Base-by-base conservation (phyloP, 2,113 vertebrate species). In the Menidia beryllina region DNA sequence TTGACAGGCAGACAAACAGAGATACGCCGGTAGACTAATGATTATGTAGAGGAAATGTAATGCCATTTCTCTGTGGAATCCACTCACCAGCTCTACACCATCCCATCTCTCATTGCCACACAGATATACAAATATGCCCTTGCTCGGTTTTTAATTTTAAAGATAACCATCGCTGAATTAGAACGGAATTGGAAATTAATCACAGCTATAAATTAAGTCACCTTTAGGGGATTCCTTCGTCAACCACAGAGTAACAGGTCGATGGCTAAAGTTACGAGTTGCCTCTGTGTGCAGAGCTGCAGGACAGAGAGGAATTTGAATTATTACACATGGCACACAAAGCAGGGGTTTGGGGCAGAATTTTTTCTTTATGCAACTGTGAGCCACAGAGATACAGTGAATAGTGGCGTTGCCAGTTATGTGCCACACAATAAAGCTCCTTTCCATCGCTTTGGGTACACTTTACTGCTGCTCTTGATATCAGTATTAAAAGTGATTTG, bases 401-500 rank as follows among this genome's bases (percentile, higher is more conserved):
- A 76, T 52, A 66, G 79, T 47, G 26, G 49, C 23, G 47, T 66
- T 24, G 68, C 71, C 79, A 68, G 72, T 81, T 75, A 65, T 81
- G 85, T 75, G 84, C 82, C 69, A 81, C 88, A 86, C 86, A 92
- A 90, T 92, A 91, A 92, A 92, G 85, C 81, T 81, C 79, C 88
- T 88, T 88, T 81, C 88, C 79, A 63, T 76, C 60, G 89, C 92
- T 89, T 84, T 83, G 79, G 91, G 92, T 91, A 72, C 79, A 85
- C 82, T 93, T 93, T 91, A 93, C 90, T 89, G 91, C 90, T 69
- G 85, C 92, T 91, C 90, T 90, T 90, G 90, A 93, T 93, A 94
- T 92, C 83, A 79, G 88, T 87, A 91, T 92, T 93, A 94, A 93
- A 94, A 93, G 91, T 94, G 94, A 94, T 94, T 94, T 94, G 93